These are phyloP conservation scores for Hydroisotoma schaefferi DNA, from an alignment of 2,888 invertebrate species.

Conservation along the genomic window DNA sequence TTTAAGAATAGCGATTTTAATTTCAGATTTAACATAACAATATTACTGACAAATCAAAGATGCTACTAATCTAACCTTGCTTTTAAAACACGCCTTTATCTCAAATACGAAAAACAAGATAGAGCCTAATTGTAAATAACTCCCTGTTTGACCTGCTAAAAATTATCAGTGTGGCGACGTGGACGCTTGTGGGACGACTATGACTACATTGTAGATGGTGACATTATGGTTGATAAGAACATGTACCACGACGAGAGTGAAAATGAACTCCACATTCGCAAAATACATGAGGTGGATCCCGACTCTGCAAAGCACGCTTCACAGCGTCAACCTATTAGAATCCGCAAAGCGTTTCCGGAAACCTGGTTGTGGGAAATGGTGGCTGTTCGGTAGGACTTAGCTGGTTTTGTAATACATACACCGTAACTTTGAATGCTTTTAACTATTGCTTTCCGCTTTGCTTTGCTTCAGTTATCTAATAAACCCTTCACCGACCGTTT, in stretches of 20 bases:
- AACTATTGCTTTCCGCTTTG: conserved; percentile 1
- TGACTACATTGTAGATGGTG: background rate
- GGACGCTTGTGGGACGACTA: background rate
- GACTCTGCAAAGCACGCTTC: background rate
- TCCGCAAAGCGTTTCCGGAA: conserved; percentile 50
- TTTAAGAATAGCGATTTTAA: no score
- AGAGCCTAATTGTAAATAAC: no score
- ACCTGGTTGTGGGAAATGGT: conserved; percentile 51
- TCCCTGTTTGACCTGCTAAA: no score
- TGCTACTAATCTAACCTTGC: no score
- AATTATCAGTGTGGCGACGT: conserved; percentile 1
- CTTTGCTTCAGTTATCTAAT: conserved; percentile 1
- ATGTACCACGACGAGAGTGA: background rate
- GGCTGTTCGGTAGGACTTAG: conserved; percentile 27
- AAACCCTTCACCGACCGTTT: no score
- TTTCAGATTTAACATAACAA: no score
- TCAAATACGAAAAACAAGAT: no score
- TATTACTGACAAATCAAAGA: no score
- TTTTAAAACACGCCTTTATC: no score
- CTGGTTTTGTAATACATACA: background rate
- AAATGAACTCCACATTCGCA: no score
- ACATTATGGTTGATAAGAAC: no score
- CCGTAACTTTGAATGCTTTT: background rate
- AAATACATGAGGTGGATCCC: no score
- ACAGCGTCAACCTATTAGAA: background rate